Conservation (phyloP, 2,888 invertebrate genomes). For the Drosophila parthenogenetica region DNA sequence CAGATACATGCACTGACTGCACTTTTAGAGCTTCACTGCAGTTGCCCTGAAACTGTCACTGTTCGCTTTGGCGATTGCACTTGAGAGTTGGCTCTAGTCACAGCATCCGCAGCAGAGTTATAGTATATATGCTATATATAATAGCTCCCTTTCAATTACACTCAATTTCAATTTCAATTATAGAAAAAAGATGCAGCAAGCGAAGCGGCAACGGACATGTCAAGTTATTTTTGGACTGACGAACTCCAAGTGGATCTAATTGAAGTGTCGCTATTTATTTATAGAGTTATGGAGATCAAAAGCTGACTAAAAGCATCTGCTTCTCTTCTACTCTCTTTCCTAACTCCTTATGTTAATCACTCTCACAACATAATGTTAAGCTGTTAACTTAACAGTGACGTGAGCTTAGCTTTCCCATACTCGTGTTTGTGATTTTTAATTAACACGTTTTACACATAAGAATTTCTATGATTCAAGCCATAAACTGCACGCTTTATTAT, state of each 20-base stretch:
- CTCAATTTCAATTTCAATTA: conserved; percentile 56
- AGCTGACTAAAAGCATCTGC: conserved; percentile 2
- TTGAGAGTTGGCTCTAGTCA: conserved; percentile 49
- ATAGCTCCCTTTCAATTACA: conserved; percentile 18
- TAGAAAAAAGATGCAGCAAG: conserved; percentile 52
- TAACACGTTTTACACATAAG: neutral
- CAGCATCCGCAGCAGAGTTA: conserved; percentile 13
- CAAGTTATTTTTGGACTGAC: conserved; percentile 62
- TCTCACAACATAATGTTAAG: neutral
- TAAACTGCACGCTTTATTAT: neutral
- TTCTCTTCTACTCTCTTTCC: neutral
- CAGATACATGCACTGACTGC: conserved; percentile 46
- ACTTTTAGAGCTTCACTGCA: conserved; percentile 70
- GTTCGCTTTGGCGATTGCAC: conserved; percentile 51
- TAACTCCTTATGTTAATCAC: neutral
- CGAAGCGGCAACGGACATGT: conserved; percentile 27
- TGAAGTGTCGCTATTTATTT: conserved; percentile 59
- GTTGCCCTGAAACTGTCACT: conserved; percentile 54
- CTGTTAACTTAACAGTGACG: neutral
- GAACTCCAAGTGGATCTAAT: conserved; percentile 58
- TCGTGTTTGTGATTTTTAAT: neutral
- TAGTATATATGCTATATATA: conserved; percentile 1
- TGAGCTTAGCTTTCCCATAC: too few species aligned
- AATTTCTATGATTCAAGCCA: neutral
- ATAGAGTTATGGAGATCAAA: conserved; percentile 9